phyloP scores from a whole-genome alignment of 2,113 vertebrate genomes.

The Hemichromis elongatus region DNA sequence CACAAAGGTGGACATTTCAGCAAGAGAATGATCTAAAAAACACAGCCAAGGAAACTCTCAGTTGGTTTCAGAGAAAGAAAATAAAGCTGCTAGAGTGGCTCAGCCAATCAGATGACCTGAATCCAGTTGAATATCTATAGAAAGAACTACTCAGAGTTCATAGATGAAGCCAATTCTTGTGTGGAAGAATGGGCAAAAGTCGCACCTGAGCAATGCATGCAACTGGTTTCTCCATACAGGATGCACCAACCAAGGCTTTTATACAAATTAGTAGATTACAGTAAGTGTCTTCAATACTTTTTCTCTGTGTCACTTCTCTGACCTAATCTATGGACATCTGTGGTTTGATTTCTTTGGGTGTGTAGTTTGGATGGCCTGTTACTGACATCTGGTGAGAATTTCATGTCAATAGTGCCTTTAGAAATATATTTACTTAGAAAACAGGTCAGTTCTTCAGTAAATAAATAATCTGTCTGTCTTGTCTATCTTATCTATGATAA shows the following conservation, averaged over 20 bases:
- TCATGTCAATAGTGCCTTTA: neutral
- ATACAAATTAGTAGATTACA: rapidly evolving
- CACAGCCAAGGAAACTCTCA: rapidly evolving
- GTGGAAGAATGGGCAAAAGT: neutral
- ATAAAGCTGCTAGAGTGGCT: neutral
- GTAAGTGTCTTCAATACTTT: neutral
- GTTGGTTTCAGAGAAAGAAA: no score
- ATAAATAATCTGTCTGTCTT: neutral
- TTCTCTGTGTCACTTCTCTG: neutral
- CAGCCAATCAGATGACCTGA: neutral
- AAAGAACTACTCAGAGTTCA: neutral
- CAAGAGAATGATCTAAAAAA: neutral
- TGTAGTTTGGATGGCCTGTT: rapidly evolving
- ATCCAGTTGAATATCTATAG: neutral
- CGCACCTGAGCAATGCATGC: neutral
- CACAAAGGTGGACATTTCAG: rapidly evolving
- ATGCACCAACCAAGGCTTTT: neutral
- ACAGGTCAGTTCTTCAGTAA: neutral
- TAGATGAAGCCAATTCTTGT: neutral
- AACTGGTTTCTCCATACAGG: neutral
- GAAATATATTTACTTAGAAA: neutral
- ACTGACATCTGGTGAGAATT: neutral
- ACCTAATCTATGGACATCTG: neutral
- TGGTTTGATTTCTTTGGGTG: neutral
- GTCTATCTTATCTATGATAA: rapidly evolving